phyloP scores from a whole-genome alignment of 2,888 invertebrate genomes.

The Cantharis nigra region DNA sequence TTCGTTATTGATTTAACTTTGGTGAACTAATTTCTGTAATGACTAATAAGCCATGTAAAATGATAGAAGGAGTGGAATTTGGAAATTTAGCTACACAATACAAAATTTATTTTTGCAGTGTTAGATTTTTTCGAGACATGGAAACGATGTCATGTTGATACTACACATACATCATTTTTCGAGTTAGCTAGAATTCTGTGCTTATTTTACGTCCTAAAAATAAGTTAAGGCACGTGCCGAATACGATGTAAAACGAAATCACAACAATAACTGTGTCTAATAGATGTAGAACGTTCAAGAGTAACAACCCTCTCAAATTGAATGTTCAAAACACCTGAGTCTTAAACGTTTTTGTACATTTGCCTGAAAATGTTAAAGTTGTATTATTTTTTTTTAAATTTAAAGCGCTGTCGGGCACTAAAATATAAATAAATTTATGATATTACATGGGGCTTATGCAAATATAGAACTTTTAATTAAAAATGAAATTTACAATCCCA shows the following conservation, averaged over 20 bases:
- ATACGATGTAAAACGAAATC: constrained; percentile 18
- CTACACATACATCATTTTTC: background rate
- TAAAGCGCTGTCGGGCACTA: background rate
- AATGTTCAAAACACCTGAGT: constrained; percentile 11
- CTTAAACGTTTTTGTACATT: background rate
- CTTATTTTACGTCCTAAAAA: background rate
- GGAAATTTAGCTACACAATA: no score
- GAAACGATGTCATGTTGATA: background rate
- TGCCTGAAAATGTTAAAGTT: background rate
- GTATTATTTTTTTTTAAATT: background rate
- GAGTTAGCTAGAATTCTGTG: background rate
- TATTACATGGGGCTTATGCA: background rate
- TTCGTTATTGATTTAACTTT: background rate
- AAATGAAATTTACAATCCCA: background rate
- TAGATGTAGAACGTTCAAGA: constrained; percentile 12
- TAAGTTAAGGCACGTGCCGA: constrained; percentile 13
- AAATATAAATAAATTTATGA: background rate
- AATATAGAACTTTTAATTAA: background rate
- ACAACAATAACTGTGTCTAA: constrained; percentile 23
- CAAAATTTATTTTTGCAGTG: background rate
- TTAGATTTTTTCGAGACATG: background rate
- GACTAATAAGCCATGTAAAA: background rate
- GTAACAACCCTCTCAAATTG: constrained; percentile 9
- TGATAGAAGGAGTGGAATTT: no score
- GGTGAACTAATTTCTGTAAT: background rate